Evolutionary conservation across 2,113 vertebrate genomes (phyloP), one percentile per base, ranked within the genome.

Genomic region (Reinhardtius hippoglossoides): DNA sequence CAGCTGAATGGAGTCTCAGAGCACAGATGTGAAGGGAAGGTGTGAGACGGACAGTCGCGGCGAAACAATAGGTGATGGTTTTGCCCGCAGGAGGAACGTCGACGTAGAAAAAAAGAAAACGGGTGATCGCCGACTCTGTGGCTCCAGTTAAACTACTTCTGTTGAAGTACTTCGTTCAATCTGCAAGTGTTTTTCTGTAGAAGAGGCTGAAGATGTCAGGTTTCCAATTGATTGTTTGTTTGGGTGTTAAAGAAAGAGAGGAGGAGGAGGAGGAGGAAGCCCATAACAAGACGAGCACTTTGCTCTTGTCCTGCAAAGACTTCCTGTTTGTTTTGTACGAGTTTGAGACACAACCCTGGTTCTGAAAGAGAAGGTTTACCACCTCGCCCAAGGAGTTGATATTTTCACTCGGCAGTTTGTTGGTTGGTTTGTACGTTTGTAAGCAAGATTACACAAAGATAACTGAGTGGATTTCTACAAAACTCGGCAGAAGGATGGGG

Each of bases 171-270:
- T 48, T 16, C 24, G 37, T 58, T 80, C 72, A 56, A 61, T 68
- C 67, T 74, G 76, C 58, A 35, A 31, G 52, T 15, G 60, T 71
- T 84, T 37, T 67, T 58, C 52, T 58, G 2, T 13, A 60, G 69
- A 56, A 58, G 74, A 76, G 35, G 75, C 62, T 52, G 60, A 46
- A 76, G 67, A 89, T 75, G 75, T 80, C 82, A 72, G 55, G 40
- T 50, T 83, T 80, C 58, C 61, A 31, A 59, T 54, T 69, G 82
- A 80, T 71, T 66, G 48, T 74, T 40, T 67, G 78, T 77, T 69
- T 76, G 64, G 76, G 58, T 40, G 56, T 62, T 55, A 31, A 61
- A 68, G 58, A 44, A 69, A 65, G 62, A 14, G 7, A 64, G 48
- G 24, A 21, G 64, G 67, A 59, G 50, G 73, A 72, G 60, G 67